Base-by-base conservation (phyloP, 2,113 vertebrate species). In the Tyrannus savana region DNA sequence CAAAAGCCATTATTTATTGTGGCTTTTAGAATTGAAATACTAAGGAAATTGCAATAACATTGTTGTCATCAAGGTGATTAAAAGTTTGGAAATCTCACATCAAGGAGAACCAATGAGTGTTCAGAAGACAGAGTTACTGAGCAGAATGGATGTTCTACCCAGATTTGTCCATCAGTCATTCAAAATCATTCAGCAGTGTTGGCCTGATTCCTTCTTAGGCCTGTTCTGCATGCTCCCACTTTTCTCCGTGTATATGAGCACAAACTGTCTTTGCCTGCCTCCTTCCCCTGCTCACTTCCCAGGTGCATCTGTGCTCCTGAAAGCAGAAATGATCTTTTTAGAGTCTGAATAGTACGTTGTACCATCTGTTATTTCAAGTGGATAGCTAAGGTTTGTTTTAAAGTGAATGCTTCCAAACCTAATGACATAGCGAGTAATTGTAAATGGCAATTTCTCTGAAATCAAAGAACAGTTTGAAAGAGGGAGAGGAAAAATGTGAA, bases 161-260 rank as follows among this genome's bases (percentile, higher is more conserved):
- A 41, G 47, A 60, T 82, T 42, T 82, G 41, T 81, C 69, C 42
- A 4, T 44, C 2, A 0, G 4, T 80, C 37, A 53, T 14, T 73
- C 31, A 55, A 63, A 73, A 28, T 75, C 19, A 25, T 60, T 91
- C 44, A 62, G 46, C 16, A 81, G 37, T 44, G 18, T 8, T 44
- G 14, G 9, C 4, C 14, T 46, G 11, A 7, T 33, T 75, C 30
- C 8, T 76, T 73, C 62, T 63, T 44, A 19, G 13, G 15, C 25
- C 44, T 75, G 30, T 67, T 7, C 42, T 71, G 25, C 47, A 19
- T 0, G 0, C 8, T 81, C n/a, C 27, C 14, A 3, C 5, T 46
- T 55, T 86, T 39, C 11, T 41, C 23, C 25, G 55, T 24, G 7
- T 67, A 13, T 19, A 9, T 46, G 27, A 41, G 22, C 23, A 14